Evolutionary conservation across 2,888 invertebrate genomes (phyloP), one percentile per base, ranked within the genome.

Genomic region (Lithophane leautieri): DNA sequence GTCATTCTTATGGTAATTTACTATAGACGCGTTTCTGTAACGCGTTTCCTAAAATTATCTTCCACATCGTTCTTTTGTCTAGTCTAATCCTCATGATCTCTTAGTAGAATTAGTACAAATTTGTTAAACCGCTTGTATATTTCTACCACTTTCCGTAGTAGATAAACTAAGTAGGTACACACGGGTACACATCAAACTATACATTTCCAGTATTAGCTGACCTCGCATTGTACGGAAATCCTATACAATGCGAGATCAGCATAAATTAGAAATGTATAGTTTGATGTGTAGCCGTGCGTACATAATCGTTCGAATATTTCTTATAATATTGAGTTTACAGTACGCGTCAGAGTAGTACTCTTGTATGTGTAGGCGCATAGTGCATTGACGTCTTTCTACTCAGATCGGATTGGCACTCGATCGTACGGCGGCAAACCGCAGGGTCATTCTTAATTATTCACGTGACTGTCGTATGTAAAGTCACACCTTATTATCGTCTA

Each of bases 391-490:
- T 81, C 71, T 74, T 74, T 79, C 61, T 79, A 76, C 77, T 67
- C 61, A 62, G 76, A 74, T 78, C 56, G 68, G 67, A 78, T 86
- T 82, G 82, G 82, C 77, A 81, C 70, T 79, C 71, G 80, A 80
- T 82, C 79, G 68, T 73, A 62, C 54, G 34, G 54, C 71, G 70
- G 69, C 54, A 76, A 87, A 85, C 86, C 82, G 78, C 87, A 87
- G 79, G 76, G 83, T 78, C 78, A 83, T 78, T 78, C 79, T 79
- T 80, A 78, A 84, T 83, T 85, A 84, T 86, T 81, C 74, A 78
- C 79, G 66, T 76, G 76, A 83, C 75, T 75, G 63, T 69, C 28
- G 52, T 74, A 69, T 84, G 73, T 74, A 67, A 76, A 54, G 76
- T 87, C 85, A 87, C 82, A 82, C 79, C 63, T 61, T 72, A 80